These are phyloP conservation scores for Colletes collaris DNA, from an alignment of 2,888 invertebrate genomes.

Conservation along the genomic window DNA sequence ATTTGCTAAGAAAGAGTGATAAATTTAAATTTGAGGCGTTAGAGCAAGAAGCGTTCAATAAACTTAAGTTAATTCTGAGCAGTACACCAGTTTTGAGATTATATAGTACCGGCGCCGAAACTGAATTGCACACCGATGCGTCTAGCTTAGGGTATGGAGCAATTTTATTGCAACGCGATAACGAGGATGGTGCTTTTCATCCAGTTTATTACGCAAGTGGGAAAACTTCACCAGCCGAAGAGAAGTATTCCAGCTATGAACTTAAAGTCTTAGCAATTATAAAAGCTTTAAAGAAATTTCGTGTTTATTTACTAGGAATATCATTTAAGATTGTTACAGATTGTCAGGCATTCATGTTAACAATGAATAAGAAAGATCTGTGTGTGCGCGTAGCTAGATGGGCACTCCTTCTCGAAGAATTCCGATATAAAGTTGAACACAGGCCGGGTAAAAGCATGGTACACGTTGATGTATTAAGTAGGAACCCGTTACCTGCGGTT, in stretches of 20 bases:
- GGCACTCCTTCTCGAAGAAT: neutral
- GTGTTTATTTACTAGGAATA: neutral
- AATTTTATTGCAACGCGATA: neutral
- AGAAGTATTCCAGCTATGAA: neutral
- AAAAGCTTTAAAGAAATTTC: neutral
- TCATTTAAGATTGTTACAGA: neutral
- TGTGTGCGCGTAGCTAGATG: neutral
- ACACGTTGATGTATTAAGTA: slow-evolving; percentile 66
- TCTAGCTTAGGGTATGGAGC: neutral
- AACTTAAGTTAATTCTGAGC: slow-evolving; percentile 1
- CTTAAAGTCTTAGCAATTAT: neutral
- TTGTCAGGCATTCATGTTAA: neutral
- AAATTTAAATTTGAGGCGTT: slow-evolving; percentile 3
- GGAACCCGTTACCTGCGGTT: slow-evolving; percentile 47
- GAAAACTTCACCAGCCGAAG: neutral
- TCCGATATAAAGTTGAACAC: slow-evolving; percentile 45
- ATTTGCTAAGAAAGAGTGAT: neutral
- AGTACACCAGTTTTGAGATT: slow-evolving; percentile 49
- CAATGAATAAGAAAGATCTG: neutral
- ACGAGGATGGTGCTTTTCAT: neutral
- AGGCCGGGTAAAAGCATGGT: slow-evolving; percentile 47
- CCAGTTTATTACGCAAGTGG: neutral
- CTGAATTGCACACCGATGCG: slow-evolving; percentile 42
- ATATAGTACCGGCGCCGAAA: slow-evolving; percentile 43
- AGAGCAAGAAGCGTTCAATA: neutral